phyloP scores from a whole-genome alignment of 2,888 invertebrate genomes.

The Dascillus cervinus region DNA sequence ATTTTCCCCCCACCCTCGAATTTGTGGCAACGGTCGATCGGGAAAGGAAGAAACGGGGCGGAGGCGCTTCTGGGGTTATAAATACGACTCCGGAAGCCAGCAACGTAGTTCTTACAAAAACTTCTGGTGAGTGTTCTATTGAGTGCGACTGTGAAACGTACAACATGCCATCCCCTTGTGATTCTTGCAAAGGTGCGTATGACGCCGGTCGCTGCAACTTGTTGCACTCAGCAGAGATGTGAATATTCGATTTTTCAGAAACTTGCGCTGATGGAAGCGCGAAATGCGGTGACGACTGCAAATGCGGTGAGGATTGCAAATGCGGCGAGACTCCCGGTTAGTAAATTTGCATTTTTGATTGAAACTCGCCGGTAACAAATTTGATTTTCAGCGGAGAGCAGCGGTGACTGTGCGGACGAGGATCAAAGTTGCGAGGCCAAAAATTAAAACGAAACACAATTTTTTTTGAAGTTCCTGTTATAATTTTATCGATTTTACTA shows the following conservation, averaged over 20 bases:
- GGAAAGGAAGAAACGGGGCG: conserved; percentile 24
- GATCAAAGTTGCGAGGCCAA: conserved; percentile 10
- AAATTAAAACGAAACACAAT: too few species aligned
- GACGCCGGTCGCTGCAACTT: too few species aligned
- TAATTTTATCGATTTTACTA: conserved; percentile 1
- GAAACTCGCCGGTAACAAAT: too few species aligned
- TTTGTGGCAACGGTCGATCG: conserved; percentile 45
- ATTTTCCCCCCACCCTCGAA: conserved; percentile 42
- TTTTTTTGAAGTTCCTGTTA: conserved; percentile 8
- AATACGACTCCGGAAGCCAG: conserved; percentile 14
- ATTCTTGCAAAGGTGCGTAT: conserved; percentile 50
- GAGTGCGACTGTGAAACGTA: background rate
- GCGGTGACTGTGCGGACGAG: conserved; percentile 43
- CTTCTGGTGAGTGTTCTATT: background rate
- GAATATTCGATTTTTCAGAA: conserved; percentile 44
- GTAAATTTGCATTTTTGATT: conserved; percentile 6
- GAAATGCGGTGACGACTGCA: conserved; percentile 49
- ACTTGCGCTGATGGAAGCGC: conserved; percentile 48
- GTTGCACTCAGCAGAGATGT: too few species aligned
- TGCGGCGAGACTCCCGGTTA: conserved; percentile 41
- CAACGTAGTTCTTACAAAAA: background rate
- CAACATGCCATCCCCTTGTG: conserved; percentile 51
- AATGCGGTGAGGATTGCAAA: conserved; percentile 50
- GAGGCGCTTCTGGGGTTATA: too few species aligned
- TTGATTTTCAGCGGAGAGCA: conserved; percentile 44